Evolutionary conservation across 2,797 vertebrate species (phyloP).

Genomic region (Periparus ater): DNA sequence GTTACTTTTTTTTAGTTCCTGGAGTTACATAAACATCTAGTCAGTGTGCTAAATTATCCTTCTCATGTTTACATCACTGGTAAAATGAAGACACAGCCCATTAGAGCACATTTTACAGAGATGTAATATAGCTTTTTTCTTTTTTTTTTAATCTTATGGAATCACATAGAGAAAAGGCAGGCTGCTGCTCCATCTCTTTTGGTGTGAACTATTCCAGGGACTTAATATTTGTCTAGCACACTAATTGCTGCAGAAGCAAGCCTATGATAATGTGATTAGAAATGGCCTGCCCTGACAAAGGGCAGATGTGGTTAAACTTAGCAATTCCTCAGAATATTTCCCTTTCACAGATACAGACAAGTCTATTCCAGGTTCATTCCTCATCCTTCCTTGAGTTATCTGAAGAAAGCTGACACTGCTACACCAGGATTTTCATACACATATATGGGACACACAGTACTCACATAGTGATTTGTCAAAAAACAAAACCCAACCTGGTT

Average conservation of each 20-base stretch:
- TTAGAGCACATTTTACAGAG: not conserved
- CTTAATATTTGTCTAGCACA: not conserved
- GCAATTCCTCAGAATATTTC: not conserved
- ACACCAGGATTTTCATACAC: fast-evolving
- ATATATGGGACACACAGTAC: not conserved
- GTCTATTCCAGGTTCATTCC: not conserved
- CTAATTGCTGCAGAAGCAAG: not conserved
- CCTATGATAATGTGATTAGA: not conserved
- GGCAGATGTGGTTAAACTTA: not conserved
- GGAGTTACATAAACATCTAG: not conserved
- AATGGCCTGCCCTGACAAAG: not conserved
- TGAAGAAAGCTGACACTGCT: not conserved
- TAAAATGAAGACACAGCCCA: not conserved
- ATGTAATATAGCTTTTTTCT: not conserved
- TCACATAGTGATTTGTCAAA: not conserved
- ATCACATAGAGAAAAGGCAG: not conserved
- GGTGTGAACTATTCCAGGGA: not conserved
- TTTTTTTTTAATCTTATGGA: not conserved
- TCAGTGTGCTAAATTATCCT: not conserved
- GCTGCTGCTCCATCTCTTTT: not conserved
- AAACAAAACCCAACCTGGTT: not conserved
- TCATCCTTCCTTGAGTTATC: not conserved
- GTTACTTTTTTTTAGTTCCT: not conserved
- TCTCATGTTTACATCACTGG: not conserved
- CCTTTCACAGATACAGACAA: not conserved